Evolutionary conservation across 23 tunicate species (phyloP), one percentile per base, ranked within the genome.

Genomic region (Diplosoma virens): DNA sequence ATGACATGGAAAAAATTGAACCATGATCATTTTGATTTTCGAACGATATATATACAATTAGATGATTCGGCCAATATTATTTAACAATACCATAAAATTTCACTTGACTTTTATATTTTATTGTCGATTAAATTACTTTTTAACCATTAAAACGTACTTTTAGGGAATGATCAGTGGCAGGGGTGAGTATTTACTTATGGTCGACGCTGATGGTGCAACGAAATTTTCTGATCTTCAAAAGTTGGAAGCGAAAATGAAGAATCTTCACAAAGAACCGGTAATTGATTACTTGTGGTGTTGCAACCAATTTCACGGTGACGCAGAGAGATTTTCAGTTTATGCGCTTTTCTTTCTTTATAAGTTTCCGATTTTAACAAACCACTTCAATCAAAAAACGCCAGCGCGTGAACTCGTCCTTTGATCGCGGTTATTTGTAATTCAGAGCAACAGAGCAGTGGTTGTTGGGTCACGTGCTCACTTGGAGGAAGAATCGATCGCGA

Each of bases 381-480:
- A n/a, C n/a, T n/a, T n/a, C 11, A 9, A 45, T 45, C 52, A 45
- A 45, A 45, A 45, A 45, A 11, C 52, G 52, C 16, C 16, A 9
- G 52, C 52, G 11, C 52, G 52, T 16, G 11, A 45, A 9, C 16
- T 16, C 52, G 11, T 16, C 14, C 52, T 9, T 9, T 45, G 14
- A 9, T 45, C 52, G 16, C 52, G 11, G 11, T 45, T 45, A 16
- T 45, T 16, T 56, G 64, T 14, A 7, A 32, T 67, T 1, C 32
- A 74, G 79, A 48, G 77, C 3, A 81, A 58, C 53, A 48, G 59
- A 34, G 89, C 85, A 29, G 70, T 93, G 22, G 81, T 67, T 0
- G 98, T 93, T 37, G 98, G 98, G 18, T 86, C 94, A 27, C 89
- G 98, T 18, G 94, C 98, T 31, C 98, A 93, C 59, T 80, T 93